Evolutionary conservation across 2,797 vertebrate genomes (phyloP), one percentile per base, ranked within the genome.

Genomic region (Anas acuta): DNA sequence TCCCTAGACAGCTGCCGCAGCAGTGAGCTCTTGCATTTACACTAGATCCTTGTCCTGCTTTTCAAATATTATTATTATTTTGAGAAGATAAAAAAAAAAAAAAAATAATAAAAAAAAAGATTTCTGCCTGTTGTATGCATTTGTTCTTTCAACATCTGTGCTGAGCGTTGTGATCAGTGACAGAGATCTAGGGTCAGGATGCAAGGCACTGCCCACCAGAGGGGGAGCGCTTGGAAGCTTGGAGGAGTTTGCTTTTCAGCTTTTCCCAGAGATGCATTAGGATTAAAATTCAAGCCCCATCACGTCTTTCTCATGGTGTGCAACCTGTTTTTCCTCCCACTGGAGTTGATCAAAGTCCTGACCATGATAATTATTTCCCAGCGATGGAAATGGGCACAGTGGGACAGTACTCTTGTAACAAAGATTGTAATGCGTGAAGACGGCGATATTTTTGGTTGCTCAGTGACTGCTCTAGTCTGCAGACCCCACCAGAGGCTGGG

Each of bases 311-410:
- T 90, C 35, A 12, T 79, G 32, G 28, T 41, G 12, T 53, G 60
- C n/a, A 61, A 32, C 58, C 28, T 51, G 30, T 13, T 76, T 86
- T 73, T 65, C 37, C 56, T 81, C 39, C 32, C 56, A 20, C 35
- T 45, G 53, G 86, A 88, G 35, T 26, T 86, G 82, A 67, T 57
- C 60, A 84, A 73, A 74, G 22, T 71, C 67, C 64, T 9, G 1
- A 58, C 2, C 19, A 32, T 35, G 81, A 16, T 71, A 91, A 94
- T 92, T 86, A 79, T 81, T 95, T 95, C 60, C 77, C 71, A 79
- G 0, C 8, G 64, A 76, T 94, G 66, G 77, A 73, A 88, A 26
- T 19, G 60, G 89, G 77, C 93, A 67, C 85, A 90, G 91, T 76
- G 74, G 87, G 91, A 82, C 79, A 73, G 47, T 61, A 20, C 35